phyloP scores from a whole-genome alignment of 2,888 invertebrate genomes.

The Rhagonycha lutea region DNA sequence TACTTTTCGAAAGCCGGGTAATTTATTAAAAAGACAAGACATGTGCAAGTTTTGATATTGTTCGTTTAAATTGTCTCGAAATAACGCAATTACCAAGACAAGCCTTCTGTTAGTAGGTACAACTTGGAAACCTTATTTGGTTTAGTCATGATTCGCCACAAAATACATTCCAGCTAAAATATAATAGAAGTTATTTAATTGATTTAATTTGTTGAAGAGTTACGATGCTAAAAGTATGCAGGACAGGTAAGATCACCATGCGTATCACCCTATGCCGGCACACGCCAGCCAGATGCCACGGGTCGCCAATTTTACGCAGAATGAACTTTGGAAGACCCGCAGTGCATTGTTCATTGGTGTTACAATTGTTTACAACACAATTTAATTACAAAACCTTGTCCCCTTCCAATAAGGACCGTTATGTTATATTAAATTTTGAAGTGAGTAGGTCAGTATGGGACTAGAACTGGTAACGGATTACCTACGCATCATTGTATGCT shows the following conservation, averaged over 20 bases:
- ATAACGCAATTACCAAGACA: not conserved
- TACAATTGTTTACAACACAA: constrained; percentile 37
- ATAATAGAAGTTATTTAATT: constrained; percentile 17
- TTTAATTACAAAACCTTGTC: constrained; percentile 34
- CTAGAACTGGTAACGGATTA: constrained; percentile 26
- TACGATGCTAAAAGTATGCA: constrained; percentile 18
- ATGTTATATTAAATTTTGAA: constrained; percentile 2
- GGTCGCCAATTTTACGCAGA: constrained; percentile 41
- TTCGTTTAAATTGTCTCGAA: not conserved
- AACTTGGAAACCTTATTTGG: not conserved
- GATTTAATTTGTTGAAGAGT: constrained; percentile 10
- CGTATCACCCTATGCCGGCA: constrained; percentile 34
- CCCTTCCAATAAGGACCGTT: constrained; percentile 23
- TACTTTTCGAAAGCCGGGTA: not conserved
- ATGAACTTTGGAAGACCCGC: constrained; percentile 31
- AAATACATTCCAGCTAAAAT: not conserved
- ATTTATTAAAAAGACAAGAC: not conserved
- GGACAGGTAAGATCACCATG: constrained; percentile 29
- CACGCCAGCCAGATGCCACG: constrained; percentile 41
- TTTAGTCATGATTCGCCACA: not conserved
- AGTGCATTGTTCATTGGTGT: constrained; percentile 32
- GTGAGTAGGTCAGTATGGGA: constrained; percentile 28
- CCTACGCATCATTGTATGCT: not conserved
- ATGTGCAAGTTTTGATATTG: not conserved
- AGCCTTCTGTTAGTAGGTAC: not conserved